Conservation (phyloP, 2,113 vertebrate genomes). For the Chunga burmeisteri region DNA sequence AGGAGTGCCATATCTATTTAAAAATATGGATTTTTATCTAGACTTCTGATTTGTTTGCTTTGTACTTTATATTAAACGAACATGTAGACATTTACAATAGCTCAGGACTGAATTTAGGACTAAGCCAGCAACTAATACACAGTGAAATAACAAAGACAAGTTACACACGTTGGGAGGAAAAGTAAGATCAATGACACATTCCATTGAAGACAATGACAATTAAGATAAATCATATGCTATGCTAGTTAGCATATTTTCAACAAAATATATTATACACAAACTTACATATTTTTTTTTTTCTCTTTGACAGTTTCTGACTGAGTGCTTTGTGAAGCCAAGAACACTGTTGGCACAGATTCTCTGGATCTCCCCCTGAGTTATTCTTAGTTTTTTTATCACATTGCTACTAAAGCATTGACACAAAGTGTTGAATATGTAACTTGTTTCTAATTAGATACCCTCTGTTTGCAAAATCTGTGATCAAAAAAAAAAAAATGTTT, state of each 20-base stretch:
- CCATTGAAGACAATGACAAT: slow-evolving; percentile 20
- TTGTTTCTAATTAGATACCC: slow-evolving; percentile 64
- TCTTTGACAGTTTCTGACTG: slow-evolving; percentile 18
- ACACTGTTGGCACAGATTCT: slow-evolving; percentile 28
- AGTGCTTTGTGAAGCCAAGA: not conserved
- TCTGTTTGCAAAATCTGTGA: slow-evolving; percentile 57
- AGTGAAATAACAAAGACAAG: slow-evolving; percentile 8
- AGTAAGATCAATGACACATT: slow-evolving; percentile 24
- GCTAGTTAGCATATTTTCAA: slow-evolving; percentile 14
- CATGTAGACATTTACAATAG: not conserved
- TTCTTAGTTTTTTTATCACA: slow-evolving; percentile 46
- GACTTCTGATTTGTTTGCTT: not conserved
- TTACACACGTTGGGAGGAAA: not conserved
- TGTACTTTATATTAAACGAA: not conserved
- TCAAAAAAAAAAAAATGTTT: slow-evolving; percentile 25
- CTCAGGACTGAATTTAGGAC: not conserved
- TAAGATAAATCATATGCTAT: slow-evolving; percentile 28
- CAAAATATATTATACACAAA: not conserved
- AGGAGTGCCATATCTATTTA: not conserved
- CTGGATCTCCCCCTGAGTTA: slow-evolving; percentile 47
- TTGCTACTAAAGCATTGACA: slow-evolving; percentile 36
- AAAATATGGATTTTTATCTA: not conserved
- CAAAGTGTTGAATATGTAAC: slow-evolving; percentile 56
- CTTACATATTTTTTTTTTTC: not conserved
- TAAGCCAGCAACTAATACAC: not conserved